phyloP scores from a whole-genome alignment of 2,888 invertebrate genomes.

The Polydrusus cervinus region DNA sequence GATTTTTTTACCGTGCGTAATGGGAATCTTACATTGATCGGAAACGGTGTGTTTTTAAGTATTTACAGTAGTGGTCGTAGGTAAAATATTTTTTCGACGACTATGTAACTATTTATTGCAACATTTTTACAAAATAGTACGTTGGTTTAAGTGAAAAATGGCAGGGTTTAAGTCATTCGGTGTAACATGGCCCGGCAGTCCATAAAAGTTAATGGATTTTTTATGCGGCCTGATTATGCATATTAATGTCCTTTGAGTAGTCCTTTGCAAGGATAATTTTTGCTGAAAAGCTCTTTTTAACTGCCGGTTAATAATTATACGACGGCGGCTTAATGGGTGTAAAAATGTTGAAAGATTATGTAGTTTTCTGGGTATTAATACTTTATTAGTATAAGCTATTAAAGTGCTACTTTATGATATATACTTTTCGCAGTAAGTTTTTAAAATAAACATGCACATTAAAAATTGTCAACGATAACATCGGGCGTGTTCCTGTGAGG shows the following conservation, averaged over 20 bases:
- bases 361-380: constrained; percentile 48
- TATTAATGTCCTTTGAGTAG: constrained; percentile 64
- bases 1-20: too few species aligned
- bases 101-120: background rate
- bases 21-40: too few species aligned
- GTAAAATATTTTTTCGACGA: background rate
- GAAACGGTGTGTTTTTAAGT: too few species aligned
- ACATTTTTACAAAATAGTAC: constrained; percentile 46
- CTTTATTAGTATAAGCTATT: constrained; percentile 28
- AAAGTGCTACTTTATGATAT: constrained; percentile 3
- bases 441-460: background rate
- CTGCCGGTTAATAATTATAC: constrained; percentile 53
- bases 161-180: constrained; percentile 55
- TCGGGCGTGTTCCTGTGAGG: too few species aligned
- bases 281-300: constrained; percentile 54
- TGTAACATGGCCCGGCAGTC: constrained; percentile 56
- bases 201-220: constrained; percentile 67
- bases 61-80: too few species aligned
- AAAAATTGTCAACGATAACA: background rate
- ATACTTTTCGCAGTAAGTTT: background rate
- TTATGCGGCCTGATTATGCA: constrained; percentile 65
- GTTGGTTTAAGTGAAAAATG: constrained; percentile 56
- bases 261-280: constrained; percentile 58
- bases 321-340: constrained; percentile 49
- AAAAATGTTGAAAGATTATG: constrained; percentile 49